Evolutionary conservation across 1,140 invertebrate genomes (phyloP), one percentile per base, ranked within the genome.

Genomic region (Drosophila lini): DNA sequence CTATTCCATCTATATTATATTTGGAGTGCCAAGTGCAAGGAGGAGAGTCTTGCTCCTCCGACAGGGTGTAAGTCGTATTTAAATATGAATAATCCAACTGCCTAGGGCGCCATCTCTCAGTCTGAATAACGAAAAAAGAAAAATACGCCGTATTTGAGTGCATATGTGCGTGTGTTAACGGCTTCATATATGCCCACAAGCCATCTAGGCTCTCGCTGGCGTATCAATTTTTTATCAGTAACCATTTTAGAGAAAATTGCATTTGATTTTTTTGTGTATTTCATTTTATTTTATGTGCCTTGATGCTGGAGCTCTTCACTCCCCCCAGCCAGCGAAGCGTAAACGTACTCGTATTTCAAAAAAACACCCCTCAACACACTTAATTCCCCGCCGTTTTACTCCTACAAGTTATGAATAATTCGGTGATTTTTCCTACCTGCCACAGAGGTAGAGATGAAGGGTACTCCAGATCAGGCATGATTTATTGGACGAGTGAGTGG

Each of bases 151-250:
- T 47, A 67, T 77, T 53, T 31, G 50, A 77, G 76, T 69, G 38
- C 62, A 68, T 47, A 47, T 62, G 45, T 52, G 34, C 22, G 32
- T 62, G 44, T 53, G 52, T 58, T 38, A 45, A 32, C 32, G 55
- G 55, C 22, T 38, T 38, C 28, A 38, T 41, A 16, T 61, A 53
- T 56, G 32, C 61, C 53, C 45, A 34, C 38, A 31, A 61, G 44
- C 25, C 38, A 50, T 63, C 56, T 50, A 42, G 41, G 41, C 61
- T 45, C 28, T 45, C 32, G 63, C 53, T 62, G 63, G 57, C 53
- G 65, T 82, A 89, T 89, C 78, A 90, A 89, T 89, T 81, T 89
- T 89, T 89, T 53, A 89, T 90, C 78, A 89, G 84, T 84, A 85
- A 89, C 85, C 63, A 80, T 84, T 90, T 89, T 89, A 56, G 60